phyloP scores from a whole-genome alignment of 2,797 vertebrate species.

The Sebastolobus alascanus region DNA sequence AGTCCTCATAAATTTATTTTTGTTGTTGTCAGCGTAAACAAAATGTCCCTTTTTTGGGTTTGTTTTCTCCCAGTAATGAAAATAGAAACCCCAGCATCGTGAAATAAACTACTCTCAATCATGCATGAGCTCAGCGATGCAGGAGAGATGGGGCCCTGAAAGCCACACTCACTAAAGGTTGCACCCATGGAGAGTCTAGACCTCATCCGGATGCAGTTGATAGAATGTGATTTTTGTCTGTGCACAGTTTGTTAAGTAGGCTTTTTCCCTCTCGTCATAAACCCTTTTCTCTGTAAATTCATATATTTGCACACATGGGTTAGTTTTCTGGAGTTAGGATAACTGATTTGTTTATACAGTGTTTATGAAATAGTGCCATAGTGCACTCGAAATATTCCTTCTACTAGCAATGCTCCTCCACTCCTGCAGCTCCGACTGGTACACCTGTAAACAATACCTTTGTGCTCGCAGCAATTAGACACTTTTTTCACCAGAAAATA shows the following conservation, averaged over 20 bases:
- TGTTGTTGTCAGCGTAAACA: background rate
- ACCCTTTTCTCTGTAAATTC: constrained; percentile 34
- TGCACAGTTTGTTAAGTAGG: constrained; percentile 48
- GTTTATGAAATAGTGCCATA: constrained; percentile 7
- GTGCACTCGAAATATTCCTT: background rate
- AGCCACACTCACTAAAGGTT: constrained; percentile 47
- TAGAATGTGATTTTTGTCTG: constrained; percentile 39
- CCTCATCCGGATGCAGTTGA: constrained; percentile 61
- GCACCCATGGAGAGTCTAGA: constrained; percentile 31
- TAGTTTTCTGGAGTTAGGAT: constrained; percentile 26
- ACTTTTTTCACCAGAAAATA: constrained; percentile 25
- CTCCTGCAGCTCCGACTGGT: constrained; percentile 9
- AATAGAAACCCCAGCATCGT: constrained; percentile 43
- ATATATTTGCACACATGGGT: constrained; percentile 19
- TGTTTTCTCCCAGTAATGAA: constrained; percentile 25
- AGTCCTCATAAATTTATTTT: background rate
- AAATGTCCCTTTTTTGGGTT: background rate
- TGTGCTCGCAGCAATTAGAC: constrained; percentile 40
- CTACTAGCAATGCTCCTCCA: background rate
- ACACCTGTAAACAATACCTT: constrained; percentile 28
- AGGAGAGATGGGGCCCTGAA: constrained; percentile 44
- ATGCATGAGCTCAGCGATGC: constrained; percentile 43
- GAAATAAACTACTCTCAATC: constrained; percentile 51
- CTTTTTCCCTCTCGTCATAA: constrained; percentile 18
- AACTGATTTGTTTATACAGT: constrained; percentile 11